These are phyloP conservation scores for Ypsolopha sequella DNA, from an alignment of 2,888 invertebrate genomes.

Conservation along the genomic window DNA sequence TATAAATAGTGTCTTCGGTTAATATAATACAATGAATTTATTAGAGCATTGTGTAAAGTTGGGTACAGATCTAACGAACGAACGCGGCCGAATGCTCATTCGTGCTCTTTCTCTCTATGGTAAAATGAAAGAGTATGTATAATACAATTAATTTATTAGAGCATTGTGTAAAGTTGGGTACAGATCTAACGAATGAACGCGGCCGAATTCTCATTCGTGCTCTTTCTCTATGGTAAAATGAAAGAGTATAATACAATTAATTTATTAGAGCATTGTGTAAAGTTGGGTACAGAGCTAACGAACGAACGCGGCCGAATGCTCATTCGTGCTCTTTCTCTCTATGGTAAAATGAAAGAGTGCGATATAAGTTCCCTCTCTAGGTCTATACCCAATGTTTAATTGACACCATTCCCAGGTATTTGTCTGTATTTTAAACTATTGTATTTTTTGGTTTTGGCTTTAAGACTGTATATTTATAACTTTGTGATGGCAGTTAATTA, in stretches of 20 bases:
- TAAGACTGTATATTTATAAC: conserved; percentile 14
- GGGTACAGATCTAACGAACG: conserved; percentile 5
- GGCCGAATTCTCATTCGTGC: too few species aligned
- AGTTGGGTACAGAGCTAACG: conserved; percentile 4
- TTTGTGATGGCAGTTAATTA: background rate
- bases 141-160: conserved; percentile 15
- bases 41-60: conserved; percentile 10
- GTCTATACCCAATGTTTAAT: too few species aligned
- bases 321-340: too few species aligned
- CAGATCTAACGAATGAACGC: conserved; percentile 5
- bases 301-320: background rate
- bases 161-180: conserved; percentile 6
- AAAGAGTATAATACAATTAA: conserved; percentile 14
- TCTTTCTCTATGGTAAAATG: too few species aligned
- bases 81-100: too few species aligned
- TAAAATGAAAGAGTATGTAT: too few species aligned
- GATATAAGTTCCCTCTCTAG: too few species aligned
- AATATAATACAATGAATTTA: conserved; percentile 14
- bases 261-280: conserved; percentile 13
- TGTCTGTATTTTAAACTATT: background rate
- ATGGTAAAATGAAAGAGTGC: too few species aligned
- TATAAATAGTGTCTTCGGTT: conserved; percentile 13
- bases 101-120: too few species aligned
- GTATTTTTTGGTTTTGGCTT: conserved; percentile 32
- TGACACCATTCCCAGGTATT: background rate